These are phyloP conservation scores for Zeugodacus cucurbitae DNA, from an alignment of 1,140 invertebrate genomes.

Conservation along the genomic window DNA sequence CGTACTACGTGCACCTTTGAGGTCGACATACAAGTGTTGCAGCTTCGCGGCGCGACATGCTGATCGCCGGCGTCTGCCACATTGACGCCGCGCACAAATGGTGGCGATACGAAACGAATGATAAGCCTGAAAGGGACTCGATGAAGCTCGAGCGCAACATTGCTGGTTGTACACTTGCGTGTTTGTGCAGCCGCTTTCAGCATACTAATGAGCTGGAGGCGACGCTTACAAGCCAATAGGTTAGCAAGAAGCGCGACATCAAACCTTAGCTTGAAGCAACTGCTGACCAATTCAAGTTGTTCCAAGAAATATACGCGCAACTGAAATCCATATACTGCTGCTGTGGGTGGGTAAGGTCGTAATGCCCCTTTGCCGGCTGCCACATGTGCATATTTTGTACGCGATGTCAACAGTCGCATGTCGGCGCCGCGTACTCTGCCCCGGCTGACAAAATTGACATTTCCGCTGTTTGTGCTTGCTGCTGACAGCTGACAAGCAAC, in stretches of 20 bases:
- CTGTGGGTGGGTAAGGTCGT: constrained; percentile 20
- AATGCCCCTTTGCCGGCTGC: not conserved
- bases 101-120: not conserved
- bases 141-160: not conserved
- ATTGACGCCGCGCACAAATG: constrained; percentile 13
- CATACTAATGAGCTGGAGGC: not conserved
- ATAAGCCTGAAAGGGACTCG: not conserved
- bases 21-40: not conserved
- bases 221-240: not conserved
- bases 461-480: not conserved
- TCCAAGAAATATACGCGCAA: too few relatives aligned
- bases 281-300: not conserved
- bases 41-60: not conserved
- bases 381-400: not conserved
- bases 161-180: not conserved
- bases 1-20: not conserved
- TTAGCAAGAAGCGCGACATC: not conserved
- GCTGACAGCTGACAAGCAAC: constrained; percentile 24
- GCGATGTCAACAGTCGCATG: not conserved
- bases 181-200: not conserved
- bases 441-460: not conserved
- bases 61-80: constrained; percentile 1
- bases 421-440: not conserved
- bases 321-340: not conserved
- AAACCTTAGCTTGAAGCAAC: not conserved